Evolutionary conservation across 2,888 invertebrate species (phyloP).

Genomic region (Megaustenia siamemsis): DNA sequence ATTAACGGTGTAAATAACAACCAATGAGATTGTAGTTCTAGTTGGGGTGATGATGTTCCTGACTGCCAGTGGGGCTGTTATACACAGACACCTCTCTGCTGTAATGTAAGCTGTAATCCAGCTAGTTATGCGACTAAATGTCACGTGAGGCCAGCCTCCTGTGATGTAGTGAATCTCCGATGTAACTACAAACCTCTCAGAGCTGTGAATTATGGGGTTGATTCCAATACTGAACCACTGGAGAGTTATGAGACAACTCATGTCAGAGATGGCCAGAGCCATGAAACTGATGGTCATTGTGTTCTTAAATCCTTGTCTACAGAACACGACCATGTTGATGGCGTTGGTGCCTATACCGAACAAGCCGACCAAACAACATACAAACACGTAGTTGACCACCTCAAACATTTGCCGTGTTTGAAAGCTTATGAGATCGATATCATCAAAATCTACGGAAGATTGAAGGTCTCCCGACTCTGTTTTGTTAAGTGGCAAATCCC

Average conservation of each 20-base stretch:
- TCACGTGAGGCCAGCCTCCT: background rate
- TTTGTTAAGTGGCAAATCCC: no score
- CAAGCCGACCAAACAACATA: background rate
- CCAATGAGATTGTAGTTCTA: background rate
- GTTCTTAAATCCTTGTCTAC: background rate
- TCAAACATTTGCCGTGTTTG: no score
- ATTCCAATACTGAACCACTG: background rate
- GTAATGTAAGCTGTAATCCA: background rate
- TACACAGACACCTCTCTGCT: background rate
- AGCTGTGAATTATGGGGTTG: background rate
- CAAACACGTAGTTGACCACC: background rate
- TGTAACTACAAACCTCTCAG: background rate
- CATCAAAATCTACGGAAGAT: no score
- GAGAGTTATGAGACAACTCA: background rate
- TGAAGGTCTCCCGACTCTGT: no score
- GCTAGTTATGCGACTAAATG: background rate
- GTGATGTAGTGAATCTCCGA: background rate
- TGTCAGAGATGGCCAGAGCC: background rate
- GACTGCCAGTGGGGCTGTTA: background rate
- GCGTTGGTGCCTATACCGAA: background rate
- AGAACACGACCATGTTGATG: background rate
- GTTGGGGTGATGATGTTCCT: background rate
- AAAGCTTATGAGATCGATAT: no score
- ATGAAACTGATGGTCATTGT: background rate
- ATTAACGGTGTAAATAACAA: background rate